A percentile compares a stretch with the other conserved stretches of the same genome.
phyloP scores from a whole-genome alignment of 2,113 vertebrate genomes.

The Oenanthe oenanthe region DNA sequence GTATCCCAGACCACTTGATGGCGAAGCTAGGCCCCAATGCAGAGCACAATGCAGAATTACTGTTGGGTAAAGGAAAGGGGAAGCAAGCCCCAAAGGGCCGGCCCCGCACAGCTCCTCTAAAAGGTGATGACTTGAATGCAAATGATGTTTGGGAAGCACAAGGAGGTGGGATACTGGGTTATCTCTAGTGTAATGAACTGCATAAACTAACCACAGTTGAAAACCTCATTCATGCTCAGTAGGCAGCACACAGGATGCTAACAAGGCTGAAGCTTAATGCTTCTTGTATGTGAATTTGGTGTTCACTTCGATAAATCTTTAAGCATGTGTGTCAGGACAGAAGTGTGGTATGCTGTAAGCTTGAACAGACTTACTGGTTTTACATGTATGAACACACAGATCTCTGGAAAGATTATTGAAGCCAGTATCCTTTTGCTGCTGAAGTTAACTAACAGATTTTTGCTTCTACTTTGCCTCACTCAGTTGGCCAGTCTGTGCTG shows the following conservation, averaged over 20 bases:
- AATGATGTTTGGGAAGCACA: background rate
- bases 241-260: background rate
- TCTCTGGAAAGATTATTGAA: background rate
- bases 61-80: constrained; percentile 86
- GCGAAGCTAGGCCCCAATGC: constrained; percentile 77
- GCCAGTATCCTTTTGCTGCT: background rate
- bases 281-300: background rate
- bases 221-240: background rate
- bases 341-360: background rate
- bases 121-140: constrained; percentile 81
- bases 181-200: background rate
- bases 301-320: background rate
- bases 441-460: constrained; percentile 1
- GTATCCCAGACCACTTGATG: constrained; percentile 83
- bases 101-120: constrained; percentile 91
- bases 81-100: constrained; percentile 87
- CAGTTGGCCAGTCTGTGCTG: constrained; percentile 94
- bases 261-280: background rate
- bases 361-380: background rate
- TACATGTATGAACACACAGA: background rate
- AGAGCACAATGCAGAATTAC: constrained; percentile 77
- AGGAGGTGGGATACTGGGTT: constrained; percentile 6
- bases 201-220: background rate
- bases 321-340: background rate
- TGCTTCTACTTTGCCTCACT: constrained; percentile 19